These are phyloP conservation scores for Pardalotus punctatus DNA, from an alignment of 2,113 vertebrate genomes.

Conservation along the genomic window DNA sequence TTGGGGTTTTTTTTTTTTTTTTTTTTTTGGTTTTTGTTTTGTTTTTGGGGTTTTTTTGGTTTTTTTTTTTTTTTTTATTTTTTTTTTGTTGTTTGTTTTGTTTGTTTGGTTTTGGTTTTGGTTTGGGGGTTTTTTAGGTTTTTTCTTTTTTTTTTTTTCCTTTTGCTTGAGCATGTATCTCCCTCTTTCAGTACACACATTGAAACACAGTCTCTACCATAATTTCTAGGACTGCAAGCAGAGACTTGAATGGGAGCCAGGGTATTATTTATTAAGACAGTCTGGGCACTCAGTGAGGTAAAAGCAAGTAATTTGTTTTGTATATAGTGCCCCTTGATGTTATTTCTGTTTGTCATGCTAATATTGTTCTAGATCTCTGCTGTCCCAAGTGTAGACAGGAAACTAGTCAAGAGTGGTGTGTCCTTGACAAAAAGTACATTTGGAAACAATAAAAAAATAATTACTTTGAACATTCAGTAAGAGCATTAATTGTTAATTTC, in stretches of 20 bases:
- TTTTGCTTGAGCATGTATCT: not conserved
- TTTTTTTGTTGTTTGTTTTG: too few relatives aligned
- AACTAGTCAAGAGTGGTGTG: not conserved
- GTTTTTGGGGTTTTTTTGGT: too few relatives aligned
- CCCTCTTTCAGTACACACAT: not conserved
- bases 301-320: not conserved
- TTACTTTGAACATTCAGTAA: not conserved
- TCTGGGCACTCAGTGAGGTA: not conserved
- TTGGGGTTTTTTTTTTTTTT: not conserved
- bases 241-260: not conserved
- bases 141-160: not conserved
- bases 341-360: not conserved
- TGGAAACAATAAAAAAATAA: not conserved
- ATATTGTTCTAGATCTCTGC: not conserved
- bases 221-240: not conserved
- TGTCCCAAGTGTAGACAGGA: not conserved
- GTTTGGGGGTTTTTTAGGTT: too few relatives aligned
- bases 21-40: too few relatives aligned
- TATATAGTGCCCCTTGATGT: not conserved
- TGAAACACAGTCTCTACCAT: not conserved
- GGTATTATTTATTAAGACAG: not conserved
- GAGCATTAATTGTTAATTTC: conserved; percentile 2
- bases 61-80: too few relatives aligned
- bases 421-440: not conserved
- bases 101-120: too few relatives aligned